phyloP scores from a whole-genome alignment of 2,113 vertebrate genomes.

The Phocoena sinus region DNA sequence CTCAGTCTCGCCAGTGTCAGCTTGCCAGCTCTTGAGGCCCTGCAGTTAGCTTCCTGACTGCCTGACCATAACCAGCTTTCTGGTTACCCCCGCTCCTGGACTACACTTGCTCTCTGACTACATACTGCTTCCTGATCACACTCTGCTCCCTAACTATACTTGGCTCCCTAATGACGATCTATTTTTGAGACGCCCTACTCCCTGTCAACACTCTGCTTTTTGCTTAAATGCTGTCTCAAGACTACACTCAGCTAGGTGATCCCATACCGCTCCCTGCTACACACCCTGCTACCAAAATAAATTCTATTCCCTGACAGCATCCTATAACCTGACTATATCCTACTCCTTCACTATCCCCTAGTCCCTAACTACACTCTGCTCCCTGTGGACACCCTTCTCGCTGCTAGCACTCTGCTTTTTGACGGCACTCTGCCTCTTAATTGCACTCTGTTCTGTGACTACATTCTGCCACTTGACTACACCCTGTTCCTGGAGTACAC shows the following conservation, averaged over 20 bases:
- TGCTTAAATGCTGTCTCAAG: background rate
- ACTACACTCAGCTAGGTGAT: background rate
- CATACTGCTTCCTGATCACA: background rate
- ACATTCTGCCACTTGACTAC: background rate
- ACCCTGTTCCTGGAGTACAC: background rate
- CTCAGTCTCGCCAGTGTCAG: background rate
- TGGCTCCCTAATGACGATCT: background rate
- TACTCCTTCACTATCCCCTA: background rate
- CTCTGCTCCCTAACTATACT: background rate
- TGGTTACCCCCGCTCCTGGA: rapidly evolving
- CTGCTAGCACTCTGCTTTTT: background rate
- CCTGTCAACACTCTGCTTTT: background rate
- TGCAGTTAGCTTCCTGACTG: background rate
- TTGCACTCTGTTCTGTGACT: background rate
- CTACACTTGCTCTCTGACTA: background rate
- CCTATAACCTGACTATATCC: background rate
- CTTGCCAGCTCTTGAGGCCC: background rate
- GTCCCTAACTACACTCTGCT: background rate
- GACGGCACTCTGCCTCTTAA: background rate
- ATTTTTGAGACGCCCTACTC: background rate
- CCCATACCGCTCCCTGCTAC: background rate
- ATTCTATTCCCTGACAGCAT: background rate
- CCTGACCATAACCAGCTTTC: background rate
- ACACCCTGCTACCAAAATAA: background rate
- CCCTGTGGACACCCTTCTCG: background rate